These are phyloP conservation scores for Lepas anatifera DNA, from an alignment of 2,888 invertebrate species.

Conservation along the genomic window DNA sequence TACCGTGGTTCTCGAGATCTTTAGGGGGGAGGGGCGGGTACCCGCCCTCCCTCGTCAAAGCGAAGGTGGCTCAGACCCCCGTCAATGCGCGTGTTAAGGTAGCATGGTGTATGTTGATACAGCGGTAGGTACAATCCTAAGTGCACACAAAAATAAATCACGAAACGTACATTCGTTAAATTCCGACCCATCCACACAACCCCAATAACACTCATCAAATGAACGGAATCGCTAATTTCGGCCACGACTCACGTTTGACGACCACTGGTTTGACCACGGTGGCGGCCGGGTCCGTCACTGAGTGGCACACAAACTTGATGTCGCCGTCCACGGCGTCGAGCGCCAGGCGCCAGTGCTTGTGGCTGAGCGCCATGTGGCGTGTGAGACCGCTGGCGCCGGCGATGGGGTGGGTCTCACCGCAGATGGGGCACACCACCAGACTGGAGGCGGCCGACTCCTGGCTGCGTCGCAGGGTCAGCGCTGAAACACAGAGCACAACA, in stretches of 20 bases:
- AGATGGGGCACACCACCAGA: neutral
- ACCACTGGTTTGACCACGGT: neutral
- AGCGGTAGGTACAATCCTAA: too few relatives aligned
- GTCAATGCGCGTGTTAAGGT: too few relatives aligned
- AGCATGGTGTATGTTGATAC: too few relatives aligned
- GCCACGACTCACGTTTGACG: neutral
- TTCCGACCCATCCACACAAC: too few relatives aligned
- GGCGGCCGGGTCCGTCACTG: neutral
- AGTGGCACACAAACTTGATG: slow-evolving; percentile 6
- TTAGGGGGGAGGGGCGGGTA: too few relatives aligned
- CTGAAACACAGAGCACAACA: neutral
- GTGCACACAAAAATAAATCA: too few relatives aligned
- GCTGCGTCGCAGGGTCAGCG: neutral
- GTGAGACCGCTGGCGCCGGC: neutral
- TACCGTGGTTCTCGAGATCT: too few relatives aligned
- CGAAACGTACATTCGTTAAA: too few relatives aligned
- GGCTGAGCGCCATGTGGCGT: neutral
- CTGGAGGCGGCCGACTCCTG: neutral
- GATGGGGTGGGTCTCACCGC: neutral
- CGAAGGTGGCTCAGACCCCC: too few relatives aligned
- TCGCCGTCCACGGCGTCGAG: neutral
- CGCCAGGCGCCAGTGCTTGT: slow-evolving; percentile 4
- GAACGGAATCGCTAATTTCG: too few relatives aligned
- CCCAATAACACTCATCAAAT: too few relatives aligned
- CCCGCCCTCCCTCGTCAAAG: too few relatives aligned